Evolutionary conservation across 2,888 invertebrate species (phyloP), one percentile per base, ranked within the genome.

Genomic region (Octonoba sinensis): DNA sequence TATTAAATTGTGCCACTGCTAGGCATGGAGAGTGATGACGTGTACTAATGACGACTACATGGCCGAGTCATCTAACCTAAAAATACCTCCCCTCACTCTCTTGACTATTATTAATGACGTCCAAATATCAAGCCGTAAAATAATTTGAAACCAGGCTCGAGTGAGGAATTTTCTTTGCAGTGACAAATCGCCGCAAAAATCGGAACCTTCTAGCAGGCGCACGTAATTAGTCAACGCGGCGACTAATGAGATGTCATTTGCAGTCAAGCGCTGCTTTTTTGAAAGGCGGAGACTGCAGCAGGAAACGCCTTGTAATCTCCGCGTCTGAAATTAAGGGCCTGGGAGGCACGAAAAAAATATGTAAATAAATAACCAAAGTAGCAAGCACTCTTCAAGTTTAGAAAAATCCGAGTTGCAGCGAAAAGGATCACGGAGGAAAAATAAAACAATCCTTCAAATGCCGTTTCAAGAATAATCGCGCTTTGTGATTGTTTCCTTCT

Each of bases 131-230:
- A 49, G 49, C 73, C 36, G 44, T 49, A 49, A 47, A 65, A 65
- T 65, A 65, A 65, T 49, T 65, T 46, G 65, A 44, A 49, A 18
- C 65, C 65, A 8, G 24, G 36, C 36, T 36, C 36, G 36, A 44
- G 47, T 62, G 47, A 56, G 56, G 69, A 79, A 79, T 79, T 73
- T 62, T 56, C n/a, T 51, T 24, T 66, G 62, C 44, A 22, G 51
- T 79, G 79, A 79, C 79, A 79, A 79, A 79, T 79, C 60, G 73
- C 67, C 69, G 69, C 79, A 79, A 79, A 79, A 79, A 79, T 79
- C 79, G 67, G 27, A 56, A 56, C 59, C 73, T 67, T 67, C 79
- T 69, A 67, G 47, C 62, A 51, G 49, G 27, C 18, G 47, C 47
- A 15, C 57, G 79, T 73, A 79, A 79, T 79, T 79, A 79, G 79